A percentile compares a stretch with the other conserved stretches of the same genome.
Conservation (phyloP, 2,888 invertebrate genomes). For the Archips crataeganus region DNA sequence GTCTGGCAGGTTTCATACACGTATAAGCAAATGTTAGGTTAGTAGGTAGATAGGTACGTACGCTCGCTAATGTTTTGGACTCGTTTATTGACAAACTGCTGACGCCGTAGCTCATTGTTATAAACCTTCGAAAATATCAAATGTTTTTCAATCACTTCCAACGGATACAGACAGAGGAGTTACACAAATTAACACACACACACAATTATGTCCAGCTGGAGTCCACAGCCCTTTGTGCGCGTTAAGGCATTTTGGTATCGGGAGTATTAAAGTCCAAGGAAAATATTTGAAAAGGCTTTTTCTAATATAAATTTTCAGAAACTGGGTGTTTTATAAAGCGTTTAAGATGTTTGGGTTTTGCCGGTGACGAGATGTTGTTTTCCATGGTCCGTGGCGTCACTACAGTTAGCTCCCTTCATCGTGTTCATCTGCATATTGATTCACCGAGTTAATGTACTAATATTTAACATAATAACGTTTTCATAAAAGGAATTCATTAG, state of each 20-base stretch:
- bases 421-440: not conserved
- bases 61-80: conserved; percentile 1
- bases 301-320: not conserved
- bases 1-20: conserved; percentile 66
- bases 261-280: not conserved
- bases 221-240: no score
- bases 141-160: not conserved
- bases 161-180: not conserved
- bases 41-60: conserved; percentile 44
- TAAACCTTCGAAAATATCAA: not conserved
- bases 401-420: conserved; percentile 9
- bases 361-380: conserved; percentile 11
- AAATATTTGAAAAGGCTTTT: not conserved
- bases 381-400: not conserved
- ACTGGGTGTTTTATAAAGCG: not conserved
- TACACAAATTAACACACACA: no score
- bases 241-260: not conserved
- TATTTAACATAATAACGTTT: not conserved
- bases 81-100: not conserved
- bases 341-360: conserved; percentile 16
- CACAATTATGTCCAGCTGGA: no score
- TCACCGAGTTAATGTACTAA: not conserved
- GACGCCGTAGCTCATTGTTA: not conserved
- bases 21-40: conserved; percentile 49
- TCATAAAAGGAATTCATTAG: no score